phyloP scores from a whole-genome alignment of 2,888 invertebrate species.

The Nymphalis polychloros region DNA sequence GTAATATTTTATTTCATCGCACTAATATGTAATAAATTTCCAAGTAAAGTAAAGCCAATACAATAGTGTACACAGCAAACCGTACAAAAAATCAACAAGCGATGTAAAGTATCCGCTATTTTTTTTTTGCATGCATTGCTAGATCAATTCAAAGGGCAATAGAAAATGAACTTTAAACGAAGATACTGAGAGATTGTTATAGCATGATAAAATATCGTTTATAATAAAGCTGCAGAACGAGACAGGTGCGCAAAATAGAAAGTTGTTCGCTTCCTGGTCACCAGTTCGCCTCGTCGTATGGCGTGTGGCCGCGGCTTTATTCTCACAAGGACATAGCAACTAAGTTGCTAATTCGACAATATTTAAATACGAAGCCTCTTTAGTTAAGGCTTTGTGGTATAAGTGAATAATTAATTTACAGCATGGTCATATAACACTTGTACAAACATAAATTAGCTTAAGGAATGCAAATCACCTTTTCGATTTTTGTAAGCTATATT shows the following conservation, averaged over 20 bases:
- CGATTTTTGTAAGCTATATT: not conserved
- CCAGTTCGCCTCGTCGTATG: slow-evolving; percentile 66
- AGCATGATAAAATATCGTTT: slow-evolving; percentile 44
- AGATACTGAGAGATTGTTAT: slow-evolving; percentile 43
- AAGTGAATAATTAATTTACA: slow-evolving; percentile 11
- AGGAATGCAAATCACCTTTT: slow-evolving; percentile 27
- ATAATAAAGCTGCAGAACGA: slow-evolving; percentile 66
- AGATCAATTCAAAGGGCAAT: slow-evolving; percentile 16
- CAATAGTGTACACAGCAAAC: slow-evolving; percentile 20
- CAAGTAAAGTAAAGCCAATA: slow-evolving; percentile 18
- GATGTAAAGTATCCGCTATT: slow-evolving; percentile 28
- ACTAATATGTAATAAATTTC: slow-evolving; percentile 2
- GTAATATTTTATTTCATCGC: not conserved
- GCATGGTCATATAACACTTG: slow-evolving; percentile 21
- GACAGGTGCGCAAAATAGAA: slow-evolving; percentile 81
- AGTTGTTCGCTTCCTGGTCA: slow-evolving; percentile 81
- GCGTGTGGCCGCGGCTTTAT: slow-evolving; percentile 47
- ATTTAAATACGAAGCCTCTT: slow-evolving; percentile 4
- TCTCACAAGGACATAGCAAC: slow-evolving; percentile 45
- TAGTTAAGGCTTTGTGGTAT: not conserved
- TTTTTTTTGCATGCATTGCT: slow-evolving; percentile 33
- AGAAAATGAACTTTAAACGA: slow-evolving; percentile 35
- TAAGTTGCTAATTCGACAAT: slow-evolving; percentile 16
- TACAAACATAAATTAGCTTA: slow-evolving; percentile 17
- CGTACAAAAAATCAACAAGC: slow-evolving; percentile 21